phyloP scores from a whole-genome alignment of 1,140 invertebrate species.

The Cherax quadricarinatus region DNA sequence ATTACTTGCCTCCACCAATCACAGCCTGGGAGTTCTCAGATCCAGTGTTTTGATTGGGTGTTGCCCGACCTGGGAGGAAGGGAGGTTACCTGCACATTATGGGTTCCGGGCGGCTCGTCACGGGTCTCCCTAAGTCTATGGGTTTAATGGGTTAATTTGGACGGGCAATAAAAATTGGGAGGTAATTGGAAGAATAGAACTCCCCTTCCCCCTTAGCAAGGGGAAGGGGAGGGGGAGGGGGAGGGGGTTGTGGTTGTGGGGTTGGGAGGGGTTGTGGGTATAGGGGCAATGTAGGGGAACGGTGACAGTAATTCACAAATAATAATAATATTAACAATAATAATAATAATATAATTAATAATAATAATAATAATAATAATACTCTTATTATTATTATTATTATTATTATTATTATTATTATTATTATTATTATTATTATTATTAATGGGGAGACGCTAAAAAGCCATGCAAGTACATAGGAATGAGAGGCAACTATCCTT shows the following conservation, averaged over 20 bases:
- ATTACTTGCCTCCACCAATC: not conserved
- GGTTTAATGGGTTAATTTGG: conserved; percentile 37
- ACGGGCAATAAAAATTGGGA: conserved; percentile 17
- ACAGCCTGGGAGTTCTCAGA: not conserved
- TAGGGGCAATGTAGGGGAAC: no score
- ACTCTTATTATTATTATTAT: no score
- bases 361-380: no score
- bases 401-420: no score
- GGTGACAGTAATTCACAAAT: no score
- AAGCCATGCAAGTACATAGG: no score
- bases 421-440: no score
- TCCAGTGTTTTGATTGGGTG: not conserved
- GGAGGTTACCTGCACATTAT: conserved; percentile 3
- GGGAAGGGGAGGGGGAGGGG: not conserved
- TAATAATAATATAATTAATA: no score
- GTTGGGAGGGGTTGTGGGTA: not conserved
- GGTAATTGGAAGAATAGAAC: conserved; percentile 12
- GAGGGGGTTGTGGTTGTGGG: not conserved
- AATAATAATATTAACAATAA: no score
- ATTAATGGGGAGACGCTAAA: no score
- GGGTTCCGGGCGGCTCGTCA: conserved; percentile 17
- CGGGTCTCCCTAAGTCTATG: conserved; percentile 20
- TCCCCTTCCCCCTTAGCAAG: not conserved
- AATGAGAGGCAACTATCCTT: no score
- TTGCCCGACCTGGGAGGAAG: not conserved